Evolutionary conservation across 2,797 vertebrate genomes (phyloP).

Genomic region (Acanthiza pusilla): DNA sequence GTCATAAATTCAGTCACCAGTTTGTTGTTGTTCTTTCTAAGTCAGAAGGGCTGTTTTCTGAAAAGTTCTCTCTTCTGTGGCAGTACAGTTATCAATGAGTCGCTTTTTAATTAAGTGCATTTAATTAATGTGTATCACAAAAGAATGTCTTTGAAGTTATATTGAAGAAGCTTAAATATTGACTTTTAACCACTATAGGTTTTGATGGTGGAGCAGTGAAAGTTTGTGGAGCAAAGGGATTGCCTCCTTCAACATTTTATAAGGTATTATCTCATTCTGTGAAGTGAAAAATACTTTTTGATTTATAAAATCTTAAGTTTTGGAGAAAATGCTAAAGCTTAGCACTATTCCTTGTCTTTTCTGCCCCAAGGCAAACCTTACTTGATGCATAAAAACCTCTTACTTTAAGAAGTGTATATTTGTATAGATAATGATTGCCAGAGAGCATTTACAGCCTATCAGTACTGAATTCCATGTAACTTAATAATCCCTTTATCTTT

Average conservation of each 20-base stretch:
- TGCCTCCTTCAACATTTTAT: conserved; percentile 75
- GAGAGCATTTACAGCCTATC: not conserved
- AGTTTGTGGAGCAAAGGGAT: conserved; percentile 78
- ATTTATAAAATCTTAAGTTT: not conserved
- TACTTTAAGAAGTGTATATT: not conserved
- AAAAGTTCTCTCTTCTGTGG: not conserved
- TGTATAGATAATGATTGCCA: not conserved
- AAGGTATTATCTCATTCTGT: conserved; percentile 73
- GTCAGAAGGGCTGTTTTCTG: not conserved
- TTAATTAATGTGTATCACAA: not conserved
- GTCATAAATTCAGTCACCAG: not conserved
- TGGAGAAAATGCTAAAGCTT: not conserved
- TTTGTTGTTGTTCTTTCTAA: not conserved
- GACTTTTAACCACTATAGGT: conserved; percentile 54
- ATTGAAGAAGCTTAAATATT: not conserved
- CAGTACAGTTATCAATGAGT: not conserved
- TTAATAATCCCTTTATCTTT: not conserved
- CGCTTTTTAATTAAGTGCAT: not conserved
- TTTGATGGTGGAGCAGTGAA: conserved; percentile 79
- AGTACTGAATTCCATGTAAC: not conserved
- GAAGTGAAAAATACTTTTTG: not conserved
- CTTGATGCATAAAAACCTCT: not conserved
- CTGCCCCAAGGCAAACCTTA: not conserved
- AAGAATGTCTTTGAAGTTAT: not conserved
- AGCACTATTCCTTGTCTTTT: not conserved